Evolutionary conservation across 2,888 invertebrate genomes (phyloP).

Genomic region (Coelinius sp.): DNA sequence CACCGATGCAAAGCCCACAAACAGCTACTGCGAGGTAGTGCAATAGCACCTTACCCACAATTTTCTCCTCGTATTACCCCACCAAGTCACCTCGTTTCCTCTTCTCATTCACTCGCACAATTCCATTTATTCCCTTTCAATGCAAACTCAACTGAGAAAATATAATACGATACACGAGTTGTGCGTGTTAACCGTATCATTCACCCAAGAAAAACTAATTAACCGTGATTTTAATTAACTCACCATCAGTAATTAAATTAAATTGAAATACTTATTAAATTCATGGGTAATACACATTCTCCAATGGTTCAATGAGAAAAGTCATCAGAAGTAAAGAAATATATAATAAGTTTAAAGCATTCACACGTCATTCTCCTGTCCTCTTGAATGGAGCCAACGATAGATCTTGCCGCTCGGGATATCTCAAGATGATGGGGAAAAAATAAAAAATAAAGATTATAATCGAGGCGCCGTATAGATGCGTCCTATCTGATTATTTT

Average conservation of each 20-base stretch:
- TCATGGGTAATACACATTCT: background rate
- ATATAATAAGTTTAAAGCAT: slow-evolving; percentile 13
- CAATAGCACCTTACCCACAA: slow-evolving; percentile 39
- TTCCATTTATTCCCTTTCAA: slow-evolving; percentile 8
- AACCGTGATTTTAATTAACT: slow-evolving; percentile 59
- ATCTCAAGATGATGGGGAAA: background rate
- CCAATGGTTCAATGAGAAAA: background rate
- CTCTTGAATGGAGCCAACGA: slow-evolving; percentile 14
- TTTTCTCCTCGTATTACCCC: slow-evolving; percentile 39
- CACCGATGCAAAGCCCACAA: slow-evolving; percentile 24
- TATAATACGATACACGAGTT: slow-evolving; percentile 16
- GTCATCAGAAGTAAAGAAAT: background rate
- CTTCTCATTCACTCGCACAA: slow-evolving; percentile 39
- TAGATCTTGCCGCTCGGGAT: slow-evolving; percentile 26
- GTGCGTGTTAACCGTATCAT: slow-evolving; percentile 31
- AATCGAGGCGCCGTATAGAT: slow-evolving; percentile 17
- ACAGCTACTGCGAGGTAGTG: too few species aligned
- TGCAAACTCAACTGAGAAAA: slow-evolving; percentile 24
- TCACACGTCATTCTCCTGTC: slow-evolving; percentile 28
- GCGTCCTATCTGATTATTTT: background rate
- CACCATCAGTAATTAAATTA: slow-evolving; percentile 59
- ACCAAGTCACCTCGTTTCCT: slow-evolving; percentile 18
- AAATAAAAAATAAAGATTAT: background rate
- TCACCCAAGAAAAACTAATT: slow-evolving; percentile 51
- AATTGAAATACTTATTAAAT: slow-evolving; percentile 53